Percentiles rank a stretch among this genome's conserved stretches.
Conservation (phyloP, 2,888 invertebrate genomes). For the Watsonalla cultraria region DNA sequence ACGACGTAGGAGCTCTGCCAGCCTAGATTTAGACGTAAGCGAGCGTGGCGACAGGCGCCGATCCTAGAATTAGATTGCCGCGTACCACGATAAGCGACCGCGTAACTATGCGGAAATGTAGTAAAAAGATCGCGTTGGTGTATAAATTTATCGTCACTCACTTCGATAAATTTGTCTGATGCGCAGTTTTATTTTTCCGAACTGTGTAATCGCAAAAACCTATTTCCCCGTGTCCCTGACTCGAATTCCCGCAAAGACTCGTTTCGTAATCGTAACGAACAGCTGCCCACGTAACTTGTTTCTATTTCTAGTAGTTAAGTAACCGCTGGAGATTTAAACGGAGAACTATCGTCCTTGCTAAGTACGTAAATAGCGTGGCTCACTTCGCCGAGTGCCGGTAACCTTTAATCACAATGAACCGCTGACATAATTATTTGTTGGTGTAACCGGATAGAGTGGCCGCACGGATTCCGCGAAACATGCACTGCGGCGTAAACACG, state of each 20-base stretch:
- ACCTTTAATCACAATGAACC: constrained; percentile 57
- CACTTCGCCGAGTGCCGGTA: constrained; percentile 32
- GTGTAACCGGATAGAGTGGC: constrained; percentile 59
- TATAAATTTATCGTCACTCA: constrained; percentile 67
- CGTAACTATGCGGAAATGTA: constrained; percentile 72
- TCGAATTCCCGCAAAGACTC: constrained; percentile 17
- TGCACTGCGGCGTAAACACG: constrained; percentile 50
- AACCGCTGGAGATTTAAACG: constrained; percentile 41
- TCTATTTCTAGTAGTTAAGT: constrained; percentile 55
- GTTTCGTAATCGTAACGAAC: constrained; percentile 51
- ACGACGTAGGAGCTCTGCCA: constrained; percentile 30
- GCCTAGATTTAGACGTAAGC: constrained; percentile 54
- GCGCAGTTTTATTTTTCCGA: constrained; percentile 46
- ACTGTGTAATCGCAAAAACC: constrained; percentile 52
- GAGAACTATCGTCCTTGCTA: constrained; percentile 47
- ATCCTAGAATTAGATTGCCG: constrained; percentile 65
- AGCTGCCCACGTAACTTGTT: constrained; percentile 65
- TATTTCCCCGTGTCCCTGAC: constrained; percentile 58
- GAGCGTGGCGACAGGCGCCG: constrained; percentile 60
- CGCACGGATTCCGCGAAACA: constrained; percentile 59
- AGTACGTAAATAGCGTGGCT: constrained; percentile 32
- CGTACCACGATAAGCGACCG: constrained; percentile 55
- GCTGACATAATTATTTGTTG: constrained; percentile 70
- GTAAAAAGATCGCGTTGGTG: constrained; percentile 66
- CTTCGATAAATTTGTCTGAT: constrained; percentile 58